These are phyloP conservation scores for Sus cebifrons DNA, from an alignment of 2,797 vertebrate species.

Conservation along the genomic window DNA sequence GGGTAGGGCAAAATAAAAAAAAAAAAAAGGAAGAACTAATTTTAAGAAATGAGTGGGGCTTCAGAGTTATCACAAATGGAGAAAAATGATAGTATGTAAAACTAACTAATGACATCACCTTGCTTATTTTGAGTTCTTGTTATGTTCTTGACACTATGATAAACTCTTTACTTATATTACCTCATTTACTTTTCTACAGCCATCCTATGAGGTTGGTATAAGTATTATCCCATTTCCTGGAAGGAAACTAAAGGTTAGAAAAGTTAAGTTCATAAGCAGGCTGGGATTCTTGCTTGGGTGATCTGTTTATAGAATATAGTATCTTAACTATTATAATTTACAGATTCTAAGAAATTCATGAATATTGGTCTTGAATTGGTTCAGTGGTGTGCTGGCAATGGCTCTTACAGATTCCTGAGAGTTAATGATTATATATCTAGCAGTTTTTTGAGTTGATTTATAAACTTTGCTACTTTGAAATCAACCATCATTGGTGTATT, in stretches of 20 bases:
- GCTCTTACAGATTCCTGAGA: neutral
- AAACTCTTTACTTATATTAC: neutral
- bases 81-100: neutral
- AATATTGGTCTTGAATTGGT: neutral
- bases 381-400: fast-evolving
- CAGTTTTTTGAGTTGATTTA: neutral
- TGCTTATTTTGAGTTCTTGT: neutral
- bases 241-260: neutral
- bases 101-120: neutral
- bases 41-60: neutral
- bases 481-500: neutral
- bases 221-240: neutral
- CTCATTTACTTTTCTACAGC: neutral
- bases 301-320: neutral
- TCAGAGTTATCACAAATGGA: neutral
- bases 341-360: neutral
- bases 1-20: too few species aligned
- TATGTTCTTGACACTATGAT: neutral
- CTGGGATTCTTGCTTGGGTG: neutral
- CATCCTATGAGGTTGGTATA: neutral
- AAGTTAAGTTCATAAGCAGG: neutral
- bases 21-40: too few species aligned
- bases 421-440: neutral
- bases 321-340: neutral
- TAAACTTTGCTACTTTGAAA: neutral